These are phyloP conservation scores for Dicerorhinus sumatrensis DNA, from an alignment of 2,113 vertebrate genomes.

Conservation along the genomic window DNA sequence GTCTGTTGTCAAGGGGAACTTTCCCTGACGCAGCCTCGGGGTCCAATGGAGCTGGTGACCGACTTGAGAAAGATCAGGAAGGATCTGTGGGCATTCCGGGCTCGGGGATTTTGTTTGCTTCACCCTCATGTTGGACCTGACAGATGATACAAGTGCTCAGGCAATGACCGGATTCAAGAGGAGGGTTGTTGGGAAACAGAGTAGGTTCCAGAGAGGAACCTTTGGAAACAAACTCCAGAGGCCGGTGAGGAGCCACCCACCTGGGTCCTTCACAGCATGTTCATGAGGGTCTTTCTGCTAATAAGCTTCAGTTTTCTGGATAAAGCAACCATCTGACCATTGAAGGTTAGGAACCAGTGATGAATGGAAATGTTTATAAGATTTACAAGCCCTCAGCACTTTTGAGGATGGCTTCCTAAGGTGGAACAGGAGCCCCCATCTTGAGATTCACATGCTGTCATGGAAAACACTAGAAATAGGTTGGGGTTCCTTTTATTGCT, in stretches of 20 bases:
- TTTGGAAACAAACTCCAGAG: background rate
- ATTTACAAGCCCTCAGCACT: background rate
- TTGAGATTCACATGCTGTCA: background rate
- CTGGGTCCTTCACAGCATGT: rapidly evolving
- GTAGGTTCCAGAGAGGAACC: background rate
- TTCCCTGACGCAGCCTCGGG: rapidly evolving
- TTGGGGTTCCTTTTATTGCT: background rate
- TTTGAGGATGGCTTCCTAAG: background rate
- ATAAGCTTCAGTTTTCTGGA: rapidly evolving
- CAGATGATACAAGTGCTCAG: too few relatives aligned
- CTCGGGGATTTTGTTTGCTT: background rate
- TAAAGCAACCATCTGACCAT: background rate
- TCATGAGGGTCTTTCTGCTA: background rate
- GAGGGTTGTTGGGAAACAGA: background rate
- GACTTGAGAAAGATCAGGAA: background rate
- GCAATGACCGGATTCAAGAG: background rate
- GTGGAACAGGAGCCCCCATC: background rate
- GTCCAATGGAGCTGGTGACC: rapidly evolving
- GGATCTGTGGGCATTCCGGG: background rate
- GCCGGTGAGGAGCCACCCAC: background rate
- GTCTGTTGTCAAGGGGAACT: background rate
- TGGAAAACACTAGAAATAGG: background rate
- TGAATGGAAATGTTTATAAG: background rate
- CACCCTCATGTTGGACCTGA: rapidly evolving
- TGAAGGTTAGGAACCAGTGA: background rate